phyloP scores from a whole-genome alignment of 2,113 vertebrate genomes.

The Gavialis gangeticus region DNA sequence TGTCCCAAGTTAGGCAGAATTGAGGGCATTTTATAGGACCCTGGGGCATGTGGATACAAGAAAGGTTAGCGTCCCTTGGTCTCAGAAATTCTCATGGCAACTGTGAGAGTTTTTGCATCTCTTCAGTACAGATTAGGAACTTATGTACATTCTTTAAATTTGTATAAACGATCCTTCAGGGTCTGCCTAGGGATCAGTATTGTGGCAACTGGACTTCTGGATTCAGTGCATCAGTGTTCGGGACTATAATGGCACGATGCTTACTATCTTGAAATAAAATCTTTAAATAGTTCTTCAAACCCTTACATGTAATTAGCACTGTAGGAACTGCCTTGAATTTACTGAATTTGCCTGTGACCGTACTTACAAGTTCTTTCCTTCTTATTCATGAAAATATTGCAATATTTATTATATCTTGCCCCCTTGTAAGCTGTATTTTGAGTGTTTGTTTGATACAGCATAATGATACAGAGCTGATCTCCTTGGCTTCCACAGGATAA shows the following conservation, averaged over 20 bases:
- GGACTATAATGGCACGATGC: neutral
- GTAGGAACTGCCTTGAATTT: neutral
- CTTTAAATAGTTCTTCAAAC: neutral
- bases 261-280: neutral
- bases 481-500: conserved; percentile 85
- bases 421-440: neutral
- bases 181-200: neutral
- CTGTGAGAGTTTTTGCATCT: neutral
- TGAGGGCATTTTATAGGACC: neutral
- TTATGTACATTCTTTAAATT: neutral
- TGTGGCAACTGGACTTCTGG: neutral
- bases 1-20: neutral
- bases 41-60: neutral
- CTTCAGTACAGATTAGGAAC: neutral
- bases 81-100: neutral
- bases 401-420: neutral
- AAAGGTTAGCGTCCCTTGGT: no score
- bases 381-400: neutral
- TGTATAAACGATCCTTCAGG: neutral
- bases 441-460: accelerated
- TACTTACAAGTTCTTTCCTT: accelerated
- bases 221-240: neutral
- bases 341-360: neutral
- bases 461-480: neutral
- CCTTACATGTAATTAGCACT: neutral